A percentile compares a stretch with the other conserved stretches of the same genome.
Evolutionary conservation across 2,797 vertebrate genomes (phyloP).

Genomic region (Sylvilagus floridanus): DNA sequence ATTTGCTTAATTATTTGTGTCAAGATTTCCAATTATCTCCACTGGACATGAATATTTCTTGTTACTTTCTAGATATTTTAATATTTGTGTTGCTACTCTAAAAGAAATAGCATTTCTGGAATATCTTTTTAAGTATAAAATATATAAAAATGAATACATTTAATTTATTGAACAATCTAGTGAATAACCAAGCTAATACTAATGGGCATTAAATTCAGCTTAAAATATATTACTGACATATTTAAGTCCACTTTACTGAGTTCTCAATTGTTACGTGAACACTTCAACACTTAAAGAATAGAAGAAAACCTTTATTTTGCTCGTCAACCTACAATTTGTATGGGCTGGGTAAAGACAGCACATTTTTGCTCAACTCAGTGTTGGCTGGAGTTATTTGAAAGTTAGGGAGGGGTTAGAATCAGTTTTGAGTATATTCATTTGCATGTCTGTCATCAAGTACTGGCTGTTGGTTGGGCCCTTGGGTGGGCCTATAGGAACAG

Average conservation of each 20-base stretch:
- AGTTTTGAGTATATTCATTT: neutral
- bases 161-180: neutral
- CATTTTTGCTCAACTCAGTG: neutral
- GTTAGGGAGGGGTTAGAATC: neutral
- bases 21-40: too few relatives aligned
- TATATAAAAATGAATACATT: neutral
- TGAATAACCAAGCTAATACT: neutral
- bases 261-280: neutral
- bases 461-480: neutral
- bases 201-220: neutral
- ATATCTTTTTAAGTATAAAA: neutral
- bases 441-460: neutral
- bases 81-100: neutral
- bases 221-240: neutral
- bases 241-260: neutral
- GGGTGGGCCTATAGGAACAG: neutral
- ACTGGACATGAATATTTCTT: neutral
- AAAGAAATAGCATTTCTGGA: neutral
- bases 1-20: neutral
- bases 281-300: neutral
- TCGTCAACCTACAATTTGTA: neutral
- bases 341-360: neutral
- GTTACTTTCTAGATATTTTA: neutral
- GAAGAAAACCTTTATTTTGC: neutral
- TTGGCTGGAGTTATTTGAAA: neutral